phyloP scores from a whole-genome alignment of 2,113 vertebrate genomes.

The Lynx canadensis region DNA sequence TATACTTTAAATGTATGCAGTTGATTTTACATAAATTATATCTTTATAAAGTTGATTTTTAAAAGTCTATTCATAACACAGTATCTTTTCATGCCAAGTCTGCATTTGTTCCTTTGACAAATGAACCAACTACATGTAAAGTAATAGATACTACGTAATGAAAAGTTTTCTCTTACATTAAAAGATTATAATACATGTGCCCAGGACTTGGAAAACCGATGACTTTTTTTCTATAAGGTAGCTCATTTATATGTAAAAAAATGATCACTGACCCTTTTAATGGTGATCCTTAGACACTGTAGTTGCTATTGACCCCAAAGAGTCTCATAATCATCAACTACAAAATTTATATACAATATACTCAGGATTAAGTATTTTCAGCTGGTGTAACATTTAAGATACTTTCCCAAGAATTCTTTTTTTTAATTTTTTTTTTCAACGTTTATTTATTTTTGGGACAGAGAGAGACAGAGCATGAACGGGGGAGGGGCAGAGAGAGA shows the following conservation, averaged over 20 bases:
- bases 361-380: neutral
- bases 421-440: no score
- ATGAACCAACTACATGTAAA: neutral
- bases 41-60: neutral
- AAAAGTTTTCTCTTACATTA: neutral
- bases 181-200: neutral
- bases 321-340: neutral
- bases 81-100: neutral
- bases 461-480: no score
- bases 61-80: neutral
- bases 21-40: neutral
- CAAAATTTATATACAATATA: neutral
- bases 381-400: neutral
- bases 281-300: neutral
- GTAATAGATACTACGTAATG: neutral
- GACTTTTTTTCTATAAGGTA: neutral
- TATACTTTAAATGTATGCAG: neutral
- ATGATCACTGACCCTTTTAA: neutral
- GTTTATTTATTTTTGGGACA: no score
- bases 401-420: neutral
- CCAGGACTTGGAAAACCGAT: neutral
- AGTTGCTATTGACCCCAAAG: neutral
- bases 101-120: neutral
- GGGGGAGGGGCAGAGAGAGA: no score
- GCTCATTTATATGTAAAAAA: neutral